Percentiles rank a stretch among this genome's conserved stretches.
Evolutionary conservation across 2,113 vertebrate species (phyloP).

Genomic region (Rhinoderma darwinii): DNA sequence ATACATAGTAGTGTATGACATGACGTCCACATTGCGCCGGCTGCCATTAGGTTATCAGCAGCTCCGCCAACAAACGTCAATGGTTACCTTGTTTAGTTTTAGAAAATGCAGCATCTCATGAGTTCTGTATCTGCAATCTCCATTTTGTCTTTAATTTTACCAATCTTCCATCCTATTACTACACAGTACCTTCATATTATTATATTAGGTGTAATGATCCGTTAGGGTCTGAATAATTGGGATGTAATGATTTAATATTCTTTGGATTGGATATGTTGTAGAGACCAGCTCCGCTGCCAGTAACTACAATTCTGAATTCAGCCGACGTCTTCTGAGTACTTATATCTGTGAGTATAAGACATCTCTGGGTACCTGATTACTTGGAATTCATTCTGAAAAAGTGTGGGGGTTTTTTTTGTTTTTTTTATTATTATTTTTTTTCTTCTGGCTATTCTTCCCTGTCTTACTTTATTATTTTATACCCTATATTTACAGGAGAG

Average conservation of each 20-base stretch:
- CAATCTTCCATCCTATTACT: not conserved
- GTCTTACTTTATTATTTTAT: too few species aligned
- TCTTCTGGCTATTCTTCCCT: too few species aligned
- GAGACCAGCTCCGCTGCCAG: slow-evolving; percentile 90
- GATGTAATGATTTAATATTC: not conserved
- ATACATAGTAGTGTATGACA: too few species aligned
- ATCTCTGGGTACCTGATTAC: not conserved
- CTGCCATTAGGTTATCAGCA: too few species aligned
- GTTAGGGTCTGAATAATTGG: not conserved
- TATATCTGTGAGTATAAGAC: slow-evolving; percentile 88
- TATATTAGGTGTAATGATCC: not conserved
- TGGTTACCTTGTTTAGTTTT: not conserved
- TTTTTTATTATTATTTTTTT: too few species aligned
- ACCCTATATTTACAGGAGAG: too few species aligned
- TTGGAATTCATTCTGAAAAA: not conserved
- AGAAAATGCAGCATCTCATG: not conserved
- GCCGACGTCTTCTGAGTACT: slow-evolving; percentile 88
- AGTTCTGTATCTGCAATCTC: not conserved
- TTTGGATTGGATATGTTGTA: slow-evolving; percentile 65
- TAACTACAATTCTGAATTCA: slow-evolving; percentile 94
- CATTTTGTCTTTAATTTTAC: not conserved
- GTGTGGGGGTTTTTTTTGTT: not conserved
- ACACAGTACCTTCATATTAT: not conserved
- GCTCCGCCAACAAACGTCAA: not conserved
- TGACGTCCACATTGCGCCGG: too few species aligned